Percentiles rank a stretch among this genome's conserved stretches.
phyloP scores from a whole-genome alignment of 2,888 invertebrate species.

The Penaeus monodon region DNA sequence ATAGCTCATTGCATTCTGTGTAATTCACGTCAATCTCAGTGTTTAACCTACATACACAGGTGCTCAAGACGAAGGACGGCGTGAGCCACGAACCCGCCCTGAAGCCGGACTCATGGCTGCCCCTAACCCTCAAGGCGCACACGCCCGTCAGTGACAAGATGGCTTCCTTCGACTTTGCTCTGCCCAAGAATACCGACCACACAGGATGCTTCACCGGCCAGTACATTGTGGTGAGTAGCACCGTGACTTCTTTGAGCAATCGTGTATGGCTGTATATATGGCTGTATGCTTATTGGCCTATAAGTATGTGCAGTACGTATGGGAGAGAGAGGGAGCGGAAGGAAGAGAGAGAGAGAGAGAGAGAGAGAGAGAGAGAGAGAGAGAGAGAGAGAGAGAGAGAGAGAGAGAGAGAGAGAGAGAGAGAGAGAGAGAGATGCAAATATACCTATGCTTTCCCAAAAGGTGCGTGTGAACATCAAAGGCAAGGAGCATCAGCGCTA shows the following conservation, averaged over 20 bases:
- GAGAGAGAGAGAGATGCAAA: not conserved
- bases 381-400: too few relatives aligned
- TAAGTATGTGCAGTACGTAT: too few relatives aligned
- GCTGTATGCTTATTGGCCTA: too few relatives aligned
- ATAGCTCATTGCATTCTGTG: too few relatives aligned
- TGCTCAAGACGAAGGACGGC: slow-evolving; percentile 41
- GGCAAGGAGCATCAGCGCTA: slow-evolving; percentile 52
- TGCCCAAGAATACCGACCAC: slow-evolving; percentile 58
- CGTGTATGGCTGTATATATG: too few relatives aligned
- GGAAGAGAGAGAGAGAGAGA: too few relatives aligned
- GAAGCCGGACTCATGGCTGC: slow-evolving; percentile 41
- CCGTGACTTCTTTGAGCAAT: too few relatives aligned
- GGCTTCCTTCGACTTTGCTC: slow-evolving; percentile 54
- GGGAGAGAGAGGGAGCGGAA: too few relatives aligned
- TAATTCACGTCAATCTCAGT: not conserved
- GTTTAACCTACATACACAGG: not conserved
- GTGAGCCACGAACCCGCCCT: slow-evolving; percentile 48
- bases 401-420: not conserved
- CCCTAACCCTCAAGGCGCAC: slow-evolving; percentile 28
- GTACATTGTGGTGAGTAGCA: slow-evolving; percentile 47
- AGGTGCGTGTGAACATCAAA: slow-evolving; percentile 16
- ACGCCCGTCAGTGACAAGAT: slow-evolving; percentile 52
- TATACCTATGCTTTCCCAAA: too few relatives aligned
- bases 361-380: too few relatives aligned
- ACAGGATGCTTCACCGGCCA: slow-evolving; percentile 61